Percentiles rank a stretch among this genome's conserved stretches.
These are phyloP conservation scores for Anastatus disparis DNA, from an alignment of 1,140 invertebrate genomes.

Conservation along the genomic window DNA sequence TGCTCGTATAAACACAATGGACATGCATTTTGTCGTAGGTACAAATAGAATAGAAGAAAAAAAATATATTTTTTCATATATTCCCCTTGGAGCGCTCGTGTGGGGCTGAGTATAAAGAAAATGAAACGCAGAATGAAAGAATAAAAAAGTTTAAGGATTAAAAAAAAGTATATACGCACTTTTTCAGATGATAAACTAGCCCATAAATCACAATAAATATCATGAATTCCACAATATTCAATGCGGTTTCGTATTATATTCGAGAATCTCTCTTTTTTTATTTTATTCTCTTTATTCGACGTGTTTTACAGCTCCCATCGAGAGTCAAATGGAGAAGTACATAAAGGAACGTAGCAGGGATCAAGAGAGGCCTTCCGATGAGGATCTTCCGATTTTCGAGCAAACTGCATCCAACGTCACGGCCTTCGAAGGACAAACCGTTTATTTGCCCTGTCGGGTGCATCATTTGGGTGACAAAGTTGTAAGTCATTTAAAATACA, in stretches of 20 bases:
- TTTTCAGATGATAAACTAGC: background rate
- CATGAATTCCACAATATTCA: background rate
- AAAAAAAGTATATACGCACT: too few relatives aligned
- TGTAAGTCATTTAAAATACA: too few relatives aligned
- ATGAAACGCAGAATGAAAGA: background rate
- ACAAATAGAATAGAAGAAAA: too few relatives aligned
- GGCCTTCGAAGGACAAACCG: conserved; percentile 69
- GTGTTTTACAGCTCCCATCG: background rate
- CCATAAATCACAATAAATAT: background rate
- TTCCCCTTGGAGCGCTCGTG: too few relatives aligned
- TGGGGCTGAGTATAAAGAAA: too few relatives aligned
- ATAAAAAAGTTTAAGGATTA: background rate
- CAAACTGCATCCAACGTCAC: conserved; percentile 66
- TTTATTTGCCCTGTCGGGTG: conserved; percentile 72
- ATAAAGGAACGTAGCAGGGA: background rate
- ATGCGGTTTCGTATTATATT: too few relatives aligned
- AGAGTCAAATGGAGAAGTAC: background rate
- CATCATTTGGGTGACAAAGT: conserved; percentile 73
- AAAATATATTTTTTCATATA: too few relatives aligned
- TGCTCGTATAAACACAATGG: too few relatives aligned
- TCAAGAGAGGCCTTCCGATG: background rate
- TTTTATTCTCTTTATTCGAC: too few relatives aligned
- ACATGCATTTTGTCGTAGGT: too few relatives aligned
- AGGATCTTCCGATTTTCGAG: conserved; percentile 40
- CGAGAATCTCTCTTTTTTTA: too few relatives aligned